Conservation (phyloP, 2,113 vertebrate species). For the Tautogolabrus adspersus region DNA sequence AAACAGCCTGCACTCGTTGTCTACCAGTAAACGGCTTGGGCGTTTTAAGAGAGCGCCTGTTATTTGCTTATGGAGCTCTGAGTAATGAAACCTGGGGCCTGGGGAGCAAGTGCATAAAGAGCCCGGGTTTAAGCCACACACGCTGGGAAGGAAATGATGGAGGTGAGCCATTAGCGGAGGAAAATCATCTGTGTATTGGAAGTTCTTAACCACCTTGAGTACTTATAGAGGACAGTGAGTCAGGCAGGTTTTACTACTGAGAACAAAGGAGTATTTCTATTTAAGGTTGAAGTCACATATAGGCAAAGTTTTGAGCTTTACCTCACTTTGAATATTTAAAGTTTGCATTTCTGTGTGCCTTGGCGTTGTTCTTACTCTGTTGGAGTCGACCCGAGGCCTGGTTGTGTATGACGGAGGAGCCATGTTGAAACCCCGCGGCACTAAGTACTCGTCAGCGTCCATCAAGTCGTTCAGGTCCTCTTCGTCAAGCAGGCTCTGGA, state of each 20-base stretch:
- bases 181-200: conserved; percentile 55
- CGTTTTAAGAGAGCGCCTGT: conserved; percentile 80
- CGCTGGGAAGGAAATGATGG: conserved; percentile 59
- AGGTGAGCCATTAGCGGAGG: conserved; percentile 58
- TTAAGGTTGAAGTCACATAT: conserved; percentile 4
- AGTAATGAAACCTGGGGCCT: conserved; percentile 81
- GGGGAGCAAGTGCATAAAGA: conserved; percentile 46
- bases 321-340: neutral
- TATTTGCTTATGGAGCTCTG: conserved; percentile 84
- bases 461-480: conserved; percentile 96
- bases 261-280: neutral
- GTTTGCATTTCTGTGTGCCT: neutral
- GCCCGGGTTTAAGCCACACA: conserved; percentile 53
- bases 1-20: conserved; percentile 65
- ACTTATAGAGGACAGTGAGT: conserved; percentile 39
- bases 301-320: too few species aligned
- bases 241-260: neutral
- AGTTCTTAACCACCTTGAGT: conserved; percentile 58
- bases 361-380: conserved; percentile 86
- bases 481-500: conserved; percentile 96
- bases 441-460: conserved; percentile 98
- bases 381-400: conserved; percentile 91
- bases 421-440: conserved; percentile 85
- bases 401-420: conserved; percentile 85
- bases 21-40: conserved; percentile 80